Conservation (phyloP, 1,140 invertebrate species). For the Drosophila equinoxialis region DNA sequence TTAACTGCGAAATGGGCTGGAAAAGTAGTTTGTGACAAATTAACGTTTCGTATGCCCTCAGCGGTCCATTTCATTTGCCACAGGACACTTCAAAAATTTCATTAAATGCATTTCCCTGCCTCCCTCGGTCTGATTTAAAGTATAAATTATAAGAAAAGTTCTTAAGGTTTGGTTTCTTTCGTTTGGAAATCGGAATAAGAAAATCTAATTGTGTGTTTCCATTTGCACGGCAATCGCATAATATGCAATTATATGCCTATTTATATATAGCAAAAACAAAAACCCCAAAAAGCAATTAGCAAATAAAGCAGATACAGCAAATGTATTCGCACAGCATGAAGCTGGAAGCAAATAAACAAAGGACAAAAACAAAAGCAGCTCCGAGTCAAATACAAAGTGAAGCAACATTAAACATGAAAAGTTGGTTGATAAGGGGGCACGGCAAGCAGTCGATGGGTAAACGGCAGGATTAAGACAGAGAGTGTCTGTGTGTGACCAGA, state of each 20-base stretch:
- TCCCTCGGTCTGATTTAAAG: too few species aligned
- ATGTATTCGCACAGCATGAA: slow-evolving; percentile 29
- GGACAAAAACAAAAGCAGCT: slow-evolving; percentile 47
- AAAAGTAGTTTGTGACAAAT: too few species aligned
- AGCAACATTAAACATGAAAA: slow-evolving; percentile 52
- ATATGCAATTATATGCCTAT: slow-evolving; percentile 6
- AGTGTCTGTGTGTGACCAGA: slow-evolving; percentile 31
- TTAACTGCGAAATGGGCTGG: too few species aligned
- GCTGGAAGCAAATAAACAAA: slow-evolving; percentile 31
- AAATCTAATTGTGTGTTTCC: neutral
- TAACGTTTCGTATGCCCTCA: too few species aligned
- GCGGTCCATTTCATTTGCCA: too few species aligned
- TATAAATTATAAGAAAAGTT: too few species aligned
- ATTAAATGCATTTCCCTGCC: too few species aligned
- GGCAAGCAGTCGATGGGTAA: slow-evolving; percentile 23
- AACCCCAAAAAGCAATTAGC: slow-evolving; percentile 58
- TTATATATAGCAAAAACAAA: slow-evolving; percentile 4
- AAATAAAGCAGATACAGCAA: slow-evolving; percentile 43
- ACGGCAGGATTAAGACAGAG: slow-evolving; percentile 51
- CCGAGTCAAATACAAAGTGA: slow-evolving; percentile 51
- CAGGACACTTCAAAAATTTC: too few species aligned
- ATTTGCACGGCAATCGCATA: neutral
- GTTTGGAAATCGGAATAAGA: neutral
- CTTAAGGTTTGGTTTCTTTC: too few species aligned
- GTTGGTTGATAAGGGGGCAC: neutral